phyloP scores from a whole-genome alignment of 64 coral and sea anemone species.

The Porites australiensis region DNA sequence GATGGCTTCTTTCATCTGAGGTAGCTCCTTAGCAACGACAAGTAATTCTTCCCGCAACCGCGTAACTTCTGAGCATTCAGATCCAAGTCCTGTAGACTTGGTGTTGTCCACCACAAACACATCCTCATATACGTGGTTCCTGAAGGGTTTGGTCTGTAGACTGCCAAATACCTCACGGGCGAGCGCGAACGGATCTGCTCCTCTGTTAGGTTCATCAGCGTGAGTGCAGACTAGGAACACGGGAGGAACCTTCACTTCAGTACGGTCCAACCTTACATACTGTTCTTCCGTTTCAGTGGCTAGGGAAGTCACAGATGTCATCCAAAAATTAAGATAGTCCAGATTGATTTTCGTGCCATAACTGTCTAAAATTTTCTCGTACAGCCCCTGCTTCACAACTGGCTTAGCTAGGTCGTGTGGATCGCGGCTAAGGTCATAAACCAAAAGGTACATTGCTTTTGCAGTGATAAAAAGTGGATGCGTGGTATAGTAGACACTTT shows the following conservation, averaged over 20 bases:
- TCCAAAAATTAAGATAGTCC: neutral
- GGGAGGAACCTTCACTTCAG: no score
- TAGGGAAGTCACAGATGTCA: neutral
- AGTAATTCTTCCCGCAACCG: no score
- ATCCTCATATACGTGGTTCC: neutral
- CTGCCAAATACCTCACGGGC: neutral
- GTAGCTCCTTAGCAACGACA: no score
- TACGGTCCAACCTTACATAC: neutral
- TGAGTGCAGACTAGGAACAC: neutral
- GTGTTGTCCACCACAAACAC: no score
- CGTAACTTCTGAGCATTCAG: no score
- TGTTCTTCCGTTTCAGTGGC: no score
- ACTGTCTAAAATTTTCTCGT: neutral
- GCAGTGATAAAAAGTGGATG: slow-evolving; percentile 13
- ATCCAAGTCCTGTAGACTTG: no score
- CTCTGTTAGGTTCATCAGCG: no score
- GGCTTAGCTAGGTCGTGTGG: neutral
- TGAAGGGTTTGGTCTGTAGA: neutral
- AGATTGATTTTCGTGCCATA: neutral
- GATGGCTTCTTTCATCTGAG: no score
- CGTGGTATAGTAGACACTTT: slow-evolving; percentile 5
- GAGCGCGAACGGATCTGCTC: neutral
- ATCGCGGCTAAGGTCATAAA: neutral
- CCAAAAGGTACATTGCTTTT: slow-evolving; percentile 3
- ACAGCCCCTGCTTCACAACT: neutral